Conservation (phyloP, 2,113 vertebrate genomes). For the Steatornis caripensis region DNA sequence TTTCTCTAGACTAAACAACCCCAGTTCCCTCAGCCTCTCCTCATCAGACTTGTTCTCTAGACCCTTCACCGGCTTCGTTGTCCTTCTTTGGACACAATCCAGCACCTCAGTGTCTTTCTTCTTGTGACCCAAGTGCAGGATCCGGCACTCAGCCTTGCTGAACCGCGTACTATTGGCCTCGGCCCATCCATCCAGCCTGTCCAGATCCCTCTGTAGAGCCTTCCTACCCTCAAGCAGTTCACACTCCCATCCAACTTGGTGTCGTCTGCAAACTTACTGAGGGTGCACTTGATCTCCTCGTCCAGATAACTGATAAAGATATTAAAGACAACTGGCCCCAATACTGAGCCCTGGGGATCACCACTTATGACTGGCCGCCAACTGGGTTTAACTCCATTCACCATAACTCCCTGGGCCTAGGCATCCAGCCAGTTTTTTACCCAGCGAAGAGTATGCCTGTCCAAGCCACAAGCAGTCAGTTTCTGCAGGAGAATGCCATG, state of each 20-base stretch:
- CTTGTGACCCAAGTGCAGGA: background rate
- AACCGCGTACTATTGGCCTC: background rate
- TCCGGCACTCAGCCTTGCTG: background rate
- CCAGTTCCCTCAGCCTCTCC: background rate
- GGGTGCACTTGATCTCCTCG: background rate
- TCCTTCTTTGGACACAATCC: background rate
- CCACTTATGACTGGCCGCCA: background rate
- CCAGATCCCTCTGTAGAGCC: background rate
- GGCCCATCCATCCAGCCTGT: background rate
- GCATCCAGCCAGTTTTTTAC: background rate
- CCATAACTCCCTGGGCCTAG: fast-evolving
- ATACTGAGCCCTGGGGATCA: background rate
- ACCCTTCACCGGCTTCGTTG: background rate
- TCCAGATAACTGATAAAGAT: background rate
- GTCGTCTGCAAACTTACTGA: background rate
- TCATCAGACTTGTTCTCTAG: background rate
- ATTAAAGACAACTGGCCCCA: background rate
- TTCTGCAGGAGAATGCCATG: background rate
- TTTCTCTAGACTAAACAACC: background rate
- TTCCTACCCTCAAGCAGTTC: background rate
- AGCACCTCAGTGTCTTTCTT: background rate
- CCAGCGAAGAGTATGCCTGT: background rate
- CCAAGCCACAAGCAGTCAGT: background rate
- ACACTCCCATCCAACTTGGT: background rate
- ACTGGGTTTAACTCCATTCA: background rate